Evolutionary conservation across 30 jellyfish, hydroid and myxozoan species (phyloP).

Genomic region (Hydractinia symbiolongicarpus): DNA sequence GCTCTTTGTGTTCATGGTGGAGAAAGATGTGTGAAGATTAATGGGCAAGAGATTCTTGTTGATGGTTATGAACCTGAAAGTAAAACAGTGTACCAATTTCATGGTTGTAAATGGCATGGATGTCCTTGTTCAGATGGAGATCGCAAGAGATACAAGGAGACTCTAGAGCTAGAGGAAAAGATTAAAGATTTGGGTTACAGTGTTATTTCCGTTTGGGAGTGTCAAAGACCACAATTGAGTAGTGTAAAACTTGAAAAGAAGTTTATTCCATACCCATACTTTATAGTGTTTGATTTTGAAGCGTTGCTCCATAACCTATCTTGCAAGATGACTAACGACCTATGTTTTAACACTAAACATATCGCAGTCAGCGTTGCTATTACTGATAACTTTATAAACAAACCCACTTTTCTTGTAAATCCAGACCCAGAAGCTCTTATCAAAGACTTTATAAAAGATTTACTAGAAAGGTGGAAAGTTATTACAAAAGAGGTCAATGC

Average conservation of each 20-base stretch:
- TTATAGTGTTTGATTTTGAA: constrained; percentile 23
- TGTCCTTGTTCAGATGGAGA: background rate
- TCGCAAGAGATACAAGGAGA: background rate
- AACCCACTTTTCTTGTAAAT: constrained; percentile 18
- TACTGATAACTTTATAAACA: background rate
- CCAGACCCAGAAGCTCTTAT: constrained; percentile 16
- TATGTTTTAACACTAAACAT: background rate
- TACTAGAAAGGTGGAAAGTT: background rate
- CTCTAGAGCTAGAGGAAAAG: background rate
- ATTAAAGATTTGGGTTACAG: background rate
- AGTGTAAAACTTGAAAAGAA: background rate
- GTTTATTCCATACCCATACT: constrained; percentile 18
- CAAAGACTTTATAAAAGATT: background rate
- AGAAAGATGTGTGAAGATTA: background rate
- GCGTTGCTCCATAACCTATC: background rate
- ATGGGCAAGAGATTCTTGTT: constrained; percentile 1
- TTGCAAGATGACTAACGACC: background rate
- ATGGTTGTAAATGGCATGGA: constrained; percentile 19
- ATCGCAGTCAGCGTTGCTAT: constrained; percentile 24
- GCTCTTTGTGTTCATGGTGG: background rate
- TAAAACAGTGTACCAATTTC: constrained; percentile 14
- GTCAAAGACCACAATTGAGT: constrained; percentile 20
- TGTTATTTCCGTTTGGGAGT: constrained; percentile 20
- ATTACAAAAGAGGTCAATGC: background rate
- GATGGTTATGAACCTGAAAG: constrained; percentile 16